Evolutionary conservation across 2,113 vertebrate genomes (phyloP), one percentile per base, ranked within the genome.

Genomic region (Megaceryle torquata): DNA sequence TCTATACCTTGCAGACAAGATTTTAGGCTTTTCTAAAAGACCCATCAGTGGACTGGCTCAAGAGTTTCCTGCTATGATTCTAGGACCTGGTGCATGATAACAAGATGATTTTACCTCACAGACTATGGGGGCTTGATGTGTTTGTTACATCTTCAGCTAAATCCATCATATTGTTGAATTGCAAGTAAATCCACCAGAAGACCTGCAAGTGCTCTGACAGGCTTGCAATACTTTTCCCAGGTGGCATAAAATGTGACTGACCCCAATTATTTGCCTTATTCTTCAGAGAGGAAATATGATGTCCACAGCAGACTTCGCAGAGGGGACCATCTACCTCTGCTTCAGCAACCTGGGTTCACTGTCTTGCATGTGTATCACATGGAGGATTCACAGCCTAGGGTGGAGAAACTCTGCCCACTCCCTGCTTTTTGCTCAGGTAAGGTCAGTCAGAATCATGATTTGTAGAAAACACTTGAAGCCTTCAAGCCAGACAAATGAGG

Each of bases 261-360:
- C 4, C 6, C 13, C 21, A 50, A 8, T 8, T 29, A 4, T 51
- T 61, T 56, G 41, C 35, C 31, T n/a, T 29, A 11, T 59, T 69
- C 20, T 54, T 84, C 43, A 48, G 21, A 41, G 10, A 53, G 14
- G 22, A 80, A 84, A 37, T 24, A 20, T 2, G 20, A 33, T 4
- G 21, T 60, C 50, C 60, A 48, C 11, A 54, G 39, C 68, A 64
- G 64, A 65, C n/a, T 57, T 21, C 82, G 16, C 39, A 44, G 65
- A 54, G 24, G 11, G 8, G 26, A 41, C 11, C 0, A 0, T 20
- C 15, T 2, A 9, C 26, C 2, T 56, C n/a, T 46, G 6, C 16
- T 56, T 86, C 67, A 82, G 33, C 51, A 1, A 28, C 37, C 54
- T 12, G 31, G 9, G 16, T 54, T 75, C 65, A 31, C 28, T 37